Conservation (phyloP, 2,113 vertebrate species). For the Chunga burmeisteri region DNA sequence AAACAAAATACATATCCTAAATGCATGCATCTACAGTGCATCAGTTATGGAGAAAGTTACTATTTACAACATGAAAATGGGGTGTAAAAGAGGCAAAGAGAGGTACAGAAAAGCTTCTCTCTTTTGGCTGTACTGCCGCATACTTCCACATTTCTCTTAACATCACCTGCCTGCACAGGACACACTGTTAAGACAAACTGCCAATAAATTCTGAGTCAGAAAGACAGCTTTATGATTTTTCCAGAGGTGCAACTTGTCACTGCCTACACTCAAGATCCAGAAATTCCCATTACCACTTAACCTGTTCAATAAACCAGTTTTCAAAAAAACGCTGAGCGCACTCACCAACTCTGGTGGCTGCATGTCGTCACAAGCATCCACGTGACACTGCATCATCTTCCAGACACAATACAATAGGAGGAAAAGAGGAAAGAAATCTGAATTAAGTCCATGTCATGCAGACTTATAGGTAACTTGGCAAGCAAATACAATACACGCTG, state of each 20-base stretch:
- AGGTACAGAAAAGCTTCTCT: neutral
- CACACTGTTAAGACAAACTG: neutral
- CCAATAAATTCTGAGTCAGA: neutral
- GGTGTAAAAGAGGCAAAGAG: neutral
- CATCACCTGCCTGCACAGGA: neutral
- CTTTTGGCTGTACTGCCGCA: neutral
- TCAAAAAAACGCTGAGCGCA: neutral
- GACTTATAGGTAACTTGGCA: neutral
- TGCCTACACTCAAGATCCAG: neutral
- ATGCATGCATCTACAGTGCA: neutral
- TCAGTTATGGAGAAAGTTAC: neutral
- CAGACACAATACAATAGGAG: neutral
- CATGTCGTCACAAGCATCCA: conserved; percentile 71
- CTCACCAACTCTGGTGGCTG: conserved; percentile 68
- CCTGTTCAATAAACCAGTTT: neutral
- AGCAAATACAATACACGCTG: neutral
- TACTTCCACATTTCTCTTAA: neutral
- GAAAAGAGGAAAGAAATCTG: neutral
- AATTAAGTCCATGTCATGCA: neutral
- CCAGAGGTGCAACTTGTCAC: neutral
- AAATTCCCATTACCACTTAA: neutral
- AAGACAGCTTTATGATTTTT: neutral
- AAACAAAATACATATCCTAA: neutral
- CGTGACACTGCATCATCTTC: conserved; percentile 73
- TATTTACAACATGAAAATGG: neutral